Percentiles rank a stretch among this genome's conserved stretches.
Conservation (phyloP, 1,140 invertebrate genomes). For the Acromyrmex echinatior region DNA sequence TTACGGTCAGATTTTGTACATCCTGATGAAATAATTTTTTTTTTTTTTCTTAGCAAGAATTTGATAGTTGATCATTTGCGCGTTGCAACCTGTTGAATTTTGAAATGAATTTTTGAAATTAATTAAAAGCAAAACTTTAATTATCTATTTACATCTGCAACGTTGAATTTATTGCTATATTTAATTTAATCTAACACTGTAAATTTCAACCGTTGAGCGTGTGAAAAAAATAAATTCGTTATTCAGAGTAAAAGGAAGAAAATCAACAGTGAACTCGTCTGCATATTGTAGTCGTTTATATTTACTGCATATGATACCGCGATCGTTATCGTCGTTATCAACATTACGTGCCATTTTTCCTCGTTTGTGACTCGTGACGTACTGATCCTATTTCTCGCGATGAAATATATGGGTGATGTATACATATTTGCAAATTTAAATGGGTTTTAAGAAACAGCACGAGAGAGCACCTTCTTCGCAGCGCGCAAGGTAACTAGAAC, state of each 20-base stretch:
- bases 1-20: not conserved
- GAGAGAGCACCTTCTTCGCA: not conserved
- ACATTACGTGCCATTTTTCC: conserved; percentile 1
- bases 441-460: conserved; percentile 19
- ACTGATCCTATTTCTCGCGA: conserved; percentile 11
- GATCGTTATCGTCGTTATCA: conserved; percentile 33
- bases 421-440: conserved; percentile 18
- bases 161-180: not conserved
- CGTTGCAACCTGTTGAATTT: conserved; percentile 39
- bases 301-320: conserved; percentile 2
- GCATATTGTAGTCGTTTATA: not conserved
- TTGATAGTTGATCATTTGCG: not conserved
- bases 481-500: not conserved
- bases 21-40: not conserved
- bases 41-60: not conserved
- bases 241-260: not conserved
- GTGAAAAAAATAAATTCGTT: not conserved
- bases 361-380: conserved; percentile 23
- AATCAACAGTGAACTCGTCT: not conserved
- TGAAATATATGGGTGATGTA: conserved; percentile 12
- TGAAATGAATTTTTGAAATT: not conserved
- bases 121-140: not conserved
- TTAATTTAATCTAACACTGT: not conserved
- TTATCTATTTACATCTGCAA: not conserved
- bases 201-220: not conserved